phyloP scores from a whole-genome alignment of 2,888 invertebrate species.

The Petrolisthes manimaculis region DNA sequence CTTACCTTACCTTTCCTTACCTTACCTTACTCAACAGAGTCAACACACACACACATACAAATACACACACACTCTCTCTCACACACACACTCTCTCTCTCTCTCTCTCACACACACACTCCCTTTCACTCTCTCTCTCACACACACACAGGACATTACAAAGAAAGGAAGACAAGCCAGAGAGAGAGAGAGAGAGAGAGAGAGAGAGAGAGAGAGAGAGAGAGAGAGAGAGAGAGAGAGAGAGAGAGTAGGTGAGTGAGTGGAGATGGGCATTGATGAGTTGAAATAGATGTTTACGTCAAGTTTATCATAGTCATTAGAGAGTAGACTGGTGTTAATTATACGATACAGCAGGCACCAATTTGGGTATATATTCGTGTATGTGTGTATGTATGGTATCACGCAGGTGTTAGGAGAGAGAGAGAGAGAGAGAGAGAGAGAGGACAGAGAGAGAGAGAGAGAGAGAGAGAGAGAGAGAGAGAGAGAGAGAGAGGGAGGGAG shows the following conservation, averaged over 20 bases:
- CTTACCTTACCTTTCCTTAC: too few relatives aligned
- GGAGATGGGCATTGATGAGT: background rate
- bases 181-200: background rate
- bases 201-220: conserved; percentile 3
- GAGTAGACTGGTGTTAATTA: too few relatives aligned
- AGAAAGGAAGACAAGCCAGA: background rate
- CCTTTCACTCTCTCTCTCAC: conserved; percentile 2
- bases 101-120: background rate
- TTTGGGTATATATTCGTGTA: background rate
- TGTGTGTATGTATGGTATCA: background rate
- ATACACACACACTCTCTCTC: conserved; percentile 7
- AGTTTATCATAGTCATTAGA: too few relatives aligned
- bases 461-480: background rate
- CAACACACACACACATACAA: too few relatives aligned
- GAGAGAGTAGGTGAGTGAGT: background rate
- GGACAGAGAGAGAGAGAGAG: background rate
- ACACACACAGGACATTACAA: background rate
- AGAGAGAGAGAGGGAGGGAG: background rate
- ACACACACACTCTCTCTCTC: conserved; percentile 20
- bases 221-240: background rate
- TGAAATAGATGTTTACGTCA: too few relatives aligned
- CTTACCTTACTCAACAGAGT: too few relatives aligned
- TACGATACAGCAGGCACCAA: background rate
- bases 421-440: background rate
- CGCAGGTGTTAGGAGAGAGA: background rate